Evolutionary conservation across 2,797 vertebrate genomes (phyloP), one percentile per base, ranked within the genome.

Genomic region (Pristis pectinata): DNA sequence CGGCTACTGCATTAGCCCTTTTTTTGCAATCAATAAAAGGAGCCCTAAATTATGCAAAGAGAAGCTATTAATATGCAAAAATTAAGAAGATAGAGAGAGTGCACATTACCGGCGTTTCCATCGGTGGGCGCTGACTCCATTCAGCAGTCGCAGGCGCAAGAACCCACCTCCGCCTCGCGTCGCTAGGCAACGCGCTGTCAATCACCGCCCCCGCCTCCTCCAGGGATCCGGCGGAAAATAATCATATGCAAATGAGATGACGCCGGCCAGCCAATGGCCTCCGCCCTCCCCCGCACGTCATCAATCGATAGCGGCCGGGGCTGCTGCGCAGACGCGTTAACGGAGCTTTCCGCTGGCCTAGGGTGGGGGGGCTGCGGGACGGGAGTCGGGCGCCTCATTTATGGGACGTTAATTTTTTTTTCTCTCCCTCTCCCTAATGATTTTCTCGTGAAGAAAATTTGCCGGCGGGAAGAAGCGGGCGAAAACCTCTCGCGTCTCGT

Each of bases 1-100:
- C 10, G 53, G 82, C 49, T 30, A 19, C 49, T 34, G 49, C 82
- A 85, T 85, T 85, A 85, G 82, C 24, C 17, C 30, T 56, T 53
- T 5, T 34, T 11, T 15, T 27, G 82, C 82, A 85, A 85, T 85
- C 82, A 85, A 85, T 85, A 85, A 85, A 85, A 56, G 82, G 82
- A 53, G 82, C 34, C 49, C 82, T 56, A 85, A 56, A 85, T 85
- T 85, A 85, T 85, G 82, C 82, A 85, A 85, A 85, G 49, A 56
- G 82, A 9, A 56, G 82, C 27, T 85, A 85, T 85, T 85, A 85
- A 85, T 85, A 85, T 85, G 82, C 82, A 85, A 85, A 85, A 56
- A 85, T 85, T 85, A 85, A 85, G 82, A 85, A 85, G 82, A 85
- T 56, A 85, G 82, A 85, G 49, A 85, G 82, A 85, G 82, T 85